Percentiles rank a stretch among this genome's conserved stretches.
These are phyloP conservation scores for Turritopsis rubra DNA, from an alignment of 30 jellyfish, hydroid and myxozoan species.

Conservation along the genomic window DNA sequence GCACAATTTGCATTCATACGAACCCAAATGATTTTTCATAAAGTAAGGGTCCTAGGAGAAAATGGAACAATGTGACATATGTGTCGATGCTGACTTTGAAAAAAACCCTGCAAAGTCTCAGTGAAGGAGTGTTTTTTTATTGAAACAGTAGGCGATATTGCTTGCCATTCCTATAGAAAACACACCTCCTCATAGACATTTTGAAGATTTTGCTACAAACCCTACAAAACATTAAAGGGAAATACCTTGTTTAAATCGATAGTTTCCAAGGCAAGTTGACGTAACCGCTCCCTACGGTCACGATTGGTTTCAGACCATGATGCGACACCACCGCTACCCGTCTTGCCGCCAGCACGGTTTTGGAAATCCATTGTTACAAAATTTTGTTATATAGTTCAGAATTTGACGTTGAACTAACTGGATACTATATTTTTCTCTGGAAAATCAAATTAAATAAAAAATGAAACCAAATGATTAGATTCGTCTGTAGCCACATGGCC, in stretches of 20 bases:
- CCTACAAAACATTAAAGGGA: not conserved
- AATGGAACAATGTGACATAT: not conserved
- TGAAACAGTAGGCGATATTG: too few species aligned
- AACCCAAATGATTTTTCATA: constrained; percentile 97
- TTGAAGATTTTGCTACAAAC: too few species aligned
- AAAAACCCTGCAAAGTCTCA: not conserved
- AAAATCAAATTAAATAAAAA: not conserved
- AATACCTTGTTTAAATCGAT: constrained; percentile 90
- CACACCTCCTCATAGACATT: too few species aligned
- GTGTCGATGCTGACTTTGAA: too few species aligned
- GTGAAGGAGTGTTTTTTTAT: not conserved
- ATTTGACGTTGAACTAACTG: too few species aligned
- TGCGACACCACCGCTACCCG: constrained; percentile 99
- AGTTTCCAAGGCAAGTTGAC: constrained; percentile 97
- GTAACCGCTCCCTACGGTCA: constrained; percentile 93
- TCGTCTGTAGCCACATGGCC: too few species aligned
- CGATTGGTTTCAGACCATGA: constrained; percentile 96
- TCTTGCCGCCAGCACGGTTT: constrained; percentile 92
- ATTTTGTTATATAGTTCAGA: not conserved
- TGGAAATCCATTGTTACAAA: constrained; percentile 74
- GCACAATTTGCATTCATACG: constrained; percentile 97
- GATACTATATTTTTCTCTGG: not conserved
- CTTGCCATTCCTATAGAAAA: too few species aligned
- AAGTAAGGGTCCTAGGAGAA: constrained; percentile 93
- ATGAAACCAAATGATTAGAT: too few species aligned